Base-by-base conservation (phyloP, 2,113 vertebrate species). In the Turdus rufiventris region DNA sequence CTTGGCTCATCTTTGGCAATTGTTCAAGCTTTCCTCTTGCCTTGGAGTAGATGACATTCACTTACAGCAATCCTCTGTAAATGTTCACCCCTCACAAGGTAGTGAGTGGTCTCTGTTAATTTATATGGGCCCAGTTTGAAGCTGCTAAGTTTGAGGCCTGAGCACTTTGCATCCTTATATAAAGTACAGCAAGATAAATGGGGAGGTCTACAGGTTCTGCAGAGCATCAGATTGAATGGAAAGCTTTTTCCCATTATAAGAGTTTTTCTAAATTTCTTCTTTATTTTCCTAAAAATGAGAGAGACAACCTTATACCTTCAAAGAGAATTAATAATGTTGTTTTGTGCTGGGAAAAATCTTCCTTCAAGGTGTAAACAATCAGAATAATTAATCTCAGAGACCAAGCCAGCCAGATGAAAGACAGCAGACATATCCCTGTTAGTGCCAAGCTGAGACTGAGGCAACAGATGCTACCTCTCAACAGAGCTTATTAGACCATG, bases 1-100 rank as follows among this genome's bases (percentile, higher is more conserved):
- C 93, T 70, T 91, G 68, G 70, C 61, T 96, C 79, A 57, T 88
- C 82, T 53, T 88, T 97, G 95, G 96, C 94, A 81, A 60, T 24
- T 2, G 1, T 88, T 94, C 94, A 97, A 78, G 78, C 34, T 89
- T 94, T 65, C 71, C 34, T 68, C 70, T 91, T 91, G 88, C 68
- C 48, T 90, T 83, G 48, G 53, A 86, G 61, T 61, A 81, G 88
- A 84, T 68, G 75, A 68, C 65, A 78, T 86, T 73, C 60, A 38
- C 56, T 67, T 67, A 42, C 25, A 84, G 53, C 61, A 74, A 70
- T 63, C 68, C 21, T 91, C 88, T 0, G 0, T 48, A 71, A 77
- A 33, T 6, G 12, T 54, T 62, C 6, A 6, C 47, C 38, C 78
- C 89, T 85, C 72, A 45, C 61, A 79, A 84, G 60, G 13, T 1